Evolutionary conservation across 2,888 invertebrate species (phyloP).

Genomic region (Zygogramma bicolorata): DNA sequence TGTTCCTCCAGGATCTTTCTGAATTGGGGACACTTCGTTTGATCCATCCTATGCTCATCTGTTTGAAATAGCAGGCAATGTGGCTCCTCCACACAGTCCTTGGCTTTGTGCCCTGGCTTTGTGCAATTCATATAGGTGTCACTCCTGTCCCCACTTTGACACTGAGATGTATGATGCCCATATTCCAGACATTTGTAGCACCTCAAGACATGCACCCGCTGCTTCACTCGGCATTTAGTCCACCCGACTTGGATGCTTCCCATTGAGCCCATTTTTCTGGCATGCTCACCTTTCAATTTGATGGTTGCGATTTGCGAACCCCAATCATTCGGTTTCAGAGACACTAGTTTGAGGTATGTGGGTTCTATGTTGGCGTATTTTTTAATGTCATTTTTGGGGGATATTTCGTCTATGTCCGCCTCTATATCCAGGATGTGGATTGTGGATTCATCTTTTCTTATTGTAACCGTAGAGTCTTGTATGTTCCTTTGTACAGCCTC

Average conservation of each 20-base stretch:
- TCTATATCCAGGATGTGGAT: too few relatives aligned
- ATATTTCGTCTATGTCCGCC: too few relatives aligned
- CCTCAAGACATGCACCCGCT: not conserved
- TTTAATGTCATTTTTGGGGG: too few relatives aligned
- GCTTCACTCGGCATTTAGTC: not conserved
- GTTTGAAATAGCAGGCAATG: not conserved
- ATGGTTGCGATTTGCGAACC: not conserved
- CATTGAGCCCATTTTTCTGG: not conserved
- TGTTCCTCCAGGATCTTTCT: not conserved
- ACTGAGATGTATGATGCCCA: not conserved
- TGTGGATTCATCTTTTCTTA: constrained; percentile 11
- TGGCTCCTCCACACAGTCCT: not conserved
- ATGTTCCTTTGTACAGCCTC: not conserved
- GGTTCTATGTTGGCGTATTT: too few relatives aligned
- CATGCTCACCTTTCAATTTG: not conserved
- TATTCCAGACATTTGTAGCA: not conserved
- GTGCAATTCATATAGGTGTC: constrained; percentile 2
- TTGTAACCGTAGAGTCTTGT: not conserved
- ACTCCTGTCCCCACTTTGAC: not conserved
- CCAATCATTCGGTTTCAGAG: too few relatives aligned
- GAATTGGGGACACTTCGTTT: not conserved
- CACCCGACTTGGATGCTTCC: not conserved
- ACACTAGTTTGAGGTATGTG: too few relatives aligned
- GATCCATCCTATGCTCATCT: not conserved
- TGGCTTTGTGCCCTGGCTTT: not conserved